Evolutionary conservation across 1,140 invertebrate genomes (phyloP).

Genomic region (Eupristina koningsbergeri): DNA sequence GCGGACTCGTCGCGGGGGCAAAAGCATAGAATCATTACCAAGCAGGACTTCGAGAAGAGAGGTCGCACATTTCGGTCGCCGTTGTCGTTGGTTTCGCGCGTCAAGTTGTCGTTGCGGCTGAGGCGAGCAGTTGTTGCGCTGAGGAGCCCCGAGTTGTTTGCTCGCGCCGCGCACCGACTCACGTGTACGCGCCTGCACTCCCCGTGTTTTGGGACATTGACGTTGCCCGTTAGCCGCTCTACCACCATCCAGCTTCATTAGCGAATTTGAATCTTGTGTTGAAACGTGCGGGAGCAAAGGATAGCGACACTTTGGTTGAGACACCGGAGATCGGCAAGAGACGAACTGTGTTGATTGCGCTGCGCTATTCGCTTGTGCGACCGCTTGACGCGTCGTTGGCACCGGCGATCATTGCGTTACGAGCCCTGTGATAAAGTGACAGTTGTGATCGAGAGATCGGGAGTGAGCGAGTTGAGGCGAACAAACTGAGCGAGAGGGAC

Average conservation of each 20-base stretch:
- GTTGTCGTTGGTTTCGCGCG: slow-evolving; percentile 53
- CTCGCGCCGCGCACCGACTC: background rate
- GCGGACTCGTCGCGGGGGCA: slow-evolving; percentile 51
- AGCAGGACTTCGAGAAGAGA: slow-evolving; percentile 70
- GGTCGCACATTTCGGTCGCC: slow-evolving; percentile 70
- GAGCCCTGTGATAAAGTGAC: slow-evolving; percentile 9
- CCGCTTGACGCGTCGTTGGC: background rate
- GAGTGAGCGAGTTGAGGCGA: background rate
- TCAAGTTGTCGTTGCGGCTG: background rate
- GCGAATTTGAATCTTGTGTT: background rate
- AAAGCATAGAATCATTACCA: slow-evolving; percentile 71
- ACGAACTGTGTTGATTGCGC: slow-evolving; percentile 11
- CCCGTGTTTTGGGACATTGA: no score
- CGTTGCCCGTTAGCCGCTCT: no score
- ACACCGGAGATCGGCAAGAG: background rate
- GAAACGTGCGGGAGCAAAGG: background rate
- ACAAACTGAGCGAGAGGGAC: background rate
- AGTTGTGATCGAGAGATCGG: slow-evolving; percentile 2
- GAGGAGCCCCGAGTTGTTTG: slow-evolving; percentile 25
- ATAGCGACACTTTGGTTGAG: background rate
- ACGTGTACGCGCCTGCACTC: background rate
- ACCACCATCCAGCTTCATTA: no score
- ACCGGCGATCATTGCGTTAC: background rate
- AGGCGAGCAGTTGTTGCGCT: background rate
- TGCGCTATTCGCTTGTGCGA: background rate